A percentile compares a stretch with the other conserved stretches of the same genome.
Conservation (phyloP, 1,140 invertebrate species). For the Archivesica marissinica region DNA sequence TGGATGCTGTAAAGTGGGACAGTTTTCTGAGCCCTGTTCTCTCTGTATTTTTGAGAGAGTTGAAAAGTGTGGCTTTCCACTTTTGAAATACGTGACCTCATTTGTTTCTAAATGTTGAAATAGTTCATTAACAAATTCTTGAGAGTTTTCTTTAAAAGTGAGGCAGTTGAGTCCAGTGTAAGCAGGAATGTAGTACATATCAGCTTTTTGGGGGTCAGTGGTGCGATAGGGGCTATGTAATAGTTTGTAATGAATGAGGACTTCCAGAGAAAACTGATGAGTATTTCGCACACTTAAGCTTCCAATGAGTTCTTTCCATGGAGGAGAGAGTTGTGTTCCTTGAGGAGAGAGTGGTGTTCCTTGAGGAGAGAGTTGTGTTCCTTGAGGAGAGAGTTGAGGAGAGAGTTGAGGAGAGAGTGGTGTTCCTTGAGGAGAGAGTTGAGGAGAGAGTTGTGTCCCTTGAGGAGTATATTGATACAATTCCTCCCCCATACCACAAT, state of each 20-base stretch:
- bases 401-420: too few relatives aligned
- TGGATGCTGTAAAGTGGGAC: constrained; percentile 65
- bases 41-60: constrained; percentile 72
- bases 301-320: background rate
- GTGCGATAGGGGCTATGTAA: constrained; percentile 70
- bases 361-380: background rate
- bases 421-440: background rate
- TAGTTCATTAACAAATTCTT: constrained; percentile 38
- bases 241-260: constrained; percentile 76
- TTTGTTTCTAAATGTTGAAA: constrained; percentile 54
- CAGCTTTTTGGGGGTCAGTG: constrained; percentile 67
- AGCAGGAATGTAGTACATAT: constrained; percentile 76
- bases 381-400: background rate
- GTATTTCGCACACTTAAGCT: constrained; percentile 61
- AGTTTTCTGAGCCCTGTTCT: constrained; percentile 62
- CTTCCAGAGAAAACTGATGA: constrained; percentile 75
- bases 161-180: constrained; percentile 70
- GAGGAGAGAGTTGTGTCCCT: background rate
- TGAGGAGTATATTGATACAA: constrained; percentile 39
- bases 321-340: background rate
- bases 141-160: constrained; percentile 22
- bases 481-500: constrained; percentile 71
- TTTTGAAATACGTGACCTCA: constrained; percentile 51
- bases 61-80: constrained; percentile 72
- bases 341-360: background rate